These are phyloP conservation scores for Rana temporaria DNA, from an alignment of 2,113 vertebrate species.

Conservation along the genomic window DNA sequence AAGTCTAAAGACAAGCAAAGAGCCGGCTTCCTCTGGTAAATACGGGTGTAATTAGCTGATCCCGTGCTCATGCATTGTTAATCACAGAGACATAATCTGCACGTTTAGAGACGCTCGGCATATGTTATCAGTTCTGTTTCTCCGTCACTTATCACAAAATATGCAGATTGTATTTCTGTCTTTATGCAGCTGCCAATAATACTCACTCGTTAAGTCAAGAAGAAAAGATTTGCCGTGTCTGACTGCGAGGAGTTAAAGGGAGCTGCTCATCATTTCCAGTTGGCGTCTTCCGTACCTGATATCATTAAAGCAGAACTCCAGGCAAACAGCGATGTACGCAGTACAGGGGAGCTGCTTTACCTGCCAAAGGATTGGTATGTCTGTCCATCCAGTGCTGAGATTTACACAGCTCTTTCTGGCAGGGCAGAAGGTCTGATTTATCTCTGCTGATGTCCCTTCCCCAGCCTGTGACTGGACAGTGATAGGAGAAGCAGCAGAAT, in stretches of 20 bases:
- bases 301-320: no score
- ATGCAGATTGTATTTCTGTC: slow-evolving; percentile 51
- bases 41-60: slow-evolving; percentile 46
- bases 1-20: slow-evolving; percentile 33
- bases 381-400: no score
- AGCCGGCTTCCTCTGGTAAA: slow-evolving; percentile 27
- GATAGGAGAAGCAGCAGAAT: no score
- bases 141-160: slow-evolving; percentile 46
- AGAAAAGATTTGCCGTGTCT: background rate
- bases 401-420: no score
- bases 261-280: background rate
- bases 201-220: slow-evolving; percentile 17
- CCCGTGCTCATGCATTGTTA: slow-evolving; percentile 37
- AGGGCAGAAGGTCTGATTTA: no score
- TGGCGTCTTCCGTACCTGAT: no score
- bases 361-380: no score
- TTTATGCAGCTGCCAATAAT: slow-evolving; percentile 30
- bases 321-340: no score
- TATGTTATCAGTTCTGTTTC: slow-evolving; percentile 46
- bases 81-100: slow-evolving; percentile 43
- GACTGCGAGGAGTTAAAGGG: background rate
- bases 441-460: no score
- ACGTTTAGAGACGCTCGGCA: slow-evolving; percentile 35
- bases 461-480: no score
- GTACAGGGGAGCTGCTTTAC: no score